Base-by-base conservation (phyloP, 2,113 vertebrate species). In the Amphiprion ocellaris region DNA sequence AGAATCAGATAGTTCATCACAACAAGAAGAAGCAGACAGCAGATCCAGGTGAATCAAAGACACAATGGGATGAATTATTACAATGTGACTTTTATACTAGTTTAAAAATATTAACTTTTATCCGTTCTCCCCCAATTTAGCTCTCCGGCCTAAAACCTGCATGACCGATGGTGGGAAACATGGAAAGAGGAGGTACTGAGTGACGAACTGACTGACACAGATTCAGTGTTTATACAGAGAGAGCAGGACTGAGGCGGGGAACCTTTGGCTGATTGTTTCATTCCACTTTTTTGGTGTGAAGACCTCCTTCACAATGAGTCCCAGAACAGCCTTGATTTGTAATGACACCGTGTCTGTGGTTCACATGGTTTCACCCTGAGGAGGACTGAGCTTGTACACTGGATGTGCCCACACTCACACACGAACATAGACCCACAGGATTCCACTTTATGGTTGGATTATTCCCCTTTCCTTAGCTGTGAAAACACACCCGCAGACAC, bases 131-230 rank as follows among this genome's bases (percentile, higher is more conserved):
- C 56, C 88, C 54, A 10, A 50, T 63, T 69, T 93, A 99, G 98
- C 97, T 77, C 90, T 99, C 47, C 96, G 98, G 56, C 98, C 98
- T 19, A 98, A 98, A 93, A 99, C 98, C 82, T 99, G 98, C 95
- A 95, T 99, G 74, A 95, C 94, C 0, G 97, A 97, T 15, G 93
- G 91, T 10, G 94, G 95, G 52, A 85, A 92, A 12, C 81, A 77
- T 0, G 93, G 95, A 47, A 94, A 93, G 30, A 91, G 94, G 87
- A 90, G 94, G 68, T 96, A 94, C 90, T 97, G 92, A 96, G 41
- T 33, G 70, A 39, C 12, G 2, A 60, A 39, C 21, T 21, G 23
- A 66, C 28, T 0, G 23, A 44, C 15, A 0, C 69, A 63, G 37
- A 70, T 47, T 46, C 63, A 28, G 5, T 49, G 44, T 26, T 69